Evolutionary conservation across 2,113 vertebrate species (phyloP).

Genomic region (Labeo rohita): DNA sequence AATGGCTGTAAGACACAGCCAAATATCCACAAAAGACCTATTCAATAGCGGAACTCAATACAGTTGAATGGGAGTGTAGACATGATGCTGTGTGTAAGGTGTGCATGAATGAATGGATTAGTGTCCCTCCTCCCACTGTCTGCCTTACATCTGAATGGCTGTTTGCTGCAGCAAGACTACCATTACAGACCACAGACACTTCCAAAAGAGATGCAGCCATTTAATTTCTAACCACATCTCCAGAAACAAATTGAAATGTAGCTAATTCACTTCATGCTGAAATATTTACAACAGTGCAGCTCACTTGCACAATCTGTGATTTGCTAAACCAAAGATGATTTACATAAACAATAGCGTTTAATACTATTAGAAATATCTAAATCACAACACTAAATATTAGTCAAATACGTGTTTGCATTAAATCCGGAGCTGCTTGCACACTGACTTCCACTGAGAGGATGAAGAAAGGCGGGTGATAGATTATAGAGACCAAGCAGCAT

Average conservation of each 20-base stretch:
- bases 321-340: not conserved
- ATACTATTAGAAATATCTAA: not conserved
- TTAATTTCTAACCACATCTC: not conserved
- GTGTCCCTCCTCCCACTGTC: slow-evolving; percentile 30
- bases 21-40: not conserved
- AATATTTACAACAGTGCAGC: not conserved
- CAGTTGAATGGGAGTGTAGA: slow-evolving; percentile 36
- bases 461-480: slow-evolving; percentile 49
- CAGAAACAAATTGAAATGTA: not conserved
- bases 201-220: slow-evolving; percentile 15
- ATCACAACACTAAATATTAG: not conserved
- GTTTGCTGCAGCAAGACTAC: slow-evolving; percentile 35
- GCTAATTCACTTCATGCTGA: not conserved
- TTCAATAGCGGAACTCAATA: not conserved
- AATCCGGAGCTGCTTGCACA: not conserved
- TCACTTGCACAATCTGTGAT: not conserved
- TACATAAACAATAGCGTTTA: not conserved
- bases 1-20: not conserved
- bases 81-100: slow-evolving; percentile 35
- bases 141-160: slow-evolving; percentile 28
- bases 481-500: slow-evolving; percentile 56
- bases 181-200: slow-evolving; percentile 1
- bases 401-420: not conserved
- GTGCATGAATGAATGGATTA: slow-evolving; percentile 40
- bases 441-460: not conserved